Base-by-base conservation (phyloP, 1,140 invertebrate species). In the Cylas formicarius region DNA sequence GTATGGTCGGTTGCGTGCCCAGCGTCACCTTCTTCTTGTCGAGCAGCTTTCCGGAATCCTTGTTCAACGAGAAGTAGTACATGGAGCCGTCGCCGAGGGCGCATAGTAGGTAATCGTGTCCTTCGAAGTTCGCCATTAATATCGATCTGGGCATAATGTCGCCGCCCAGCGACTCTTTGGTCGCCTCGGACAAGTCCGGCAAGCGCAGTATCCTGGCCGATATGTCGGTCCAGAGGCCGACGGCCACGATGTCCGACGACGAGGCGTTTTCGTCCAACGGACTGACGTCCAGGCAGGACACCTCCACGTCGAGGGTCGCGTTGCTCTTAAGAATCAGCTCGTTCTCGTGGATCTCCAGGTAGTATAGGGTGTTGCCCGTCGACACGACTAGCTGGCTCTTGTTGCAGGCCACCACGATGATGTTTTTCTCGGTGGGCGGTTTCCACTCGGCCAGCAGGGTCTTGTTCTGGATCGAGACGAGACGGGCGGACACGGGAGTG, bases 141-240 rank as follows among this genome's bases (percentile, higher is more conserved):
- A 98, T 88, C 0, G 94, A 97, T 13, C 95, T 75, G 0, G 94
- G 92, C 51, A 98, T 94, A 50, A 97, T 95, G 68, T 97, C 93
- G 62, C 92, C 90, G 37, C 86, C 84, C 1, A 97, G 68, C 61
- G 83, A 79, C 71, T 97, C 91, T 42, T 84, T 87, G 58, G 85
- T 82, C 42, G 86, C 73, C 58, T 84, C 82, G 48, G 81, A 75
- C 13, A 97, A 72, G 28, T 75, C 70, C 0, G 92, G 90, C 32
- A 97, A 58, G 3, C 75, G 74, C 8, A 96, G 70, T 24, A 97
- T 78, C 13, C 88, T 70, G 16, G 91, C 88, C 0, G 92, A 95
- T 52, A 97, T 96, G 58, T 98, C 93, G 7, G 90, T 96, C 96
- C 96, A 99, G 13, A 98, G 72, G 0, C 95, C 96, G 23, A 97